A percentile compares a stretch with the other conserved stretches of the same genome.
Evolutionary conservation across 1,140 invertebrate genomes (phyloP).

Genomic region (Heliconius himera): DNA sequence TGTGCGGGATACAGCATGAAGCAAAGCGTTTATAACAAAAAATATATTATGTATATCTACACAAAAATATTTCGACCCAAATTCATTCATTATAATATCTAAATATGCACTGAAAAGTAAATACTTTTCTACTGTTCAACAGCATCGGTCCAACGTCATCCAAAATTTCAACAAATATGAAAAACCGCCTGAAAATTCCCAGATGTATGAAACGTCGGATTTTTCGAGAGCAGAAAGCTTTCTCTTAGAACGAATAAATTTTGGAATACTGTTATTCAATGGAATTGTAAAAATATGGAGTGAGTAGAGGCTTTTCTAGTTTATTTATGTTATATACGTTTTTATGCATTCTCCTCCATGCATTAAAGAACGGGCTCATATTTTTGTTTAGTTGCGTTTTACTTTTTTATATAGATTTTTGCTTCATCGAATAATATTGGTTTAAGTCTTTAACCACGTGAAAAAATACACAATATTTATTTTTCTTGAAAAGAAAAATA

Average conservation of each 20-base stretch:
- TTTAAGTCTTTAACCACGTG: too few species aligned
- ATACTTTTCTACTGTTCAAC: not conserved
- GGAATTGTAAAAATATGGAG: slow-evolving; percentile 9
- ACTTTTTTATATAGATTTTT: not conserved
- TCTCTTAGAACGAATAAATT: slow-evolving; percentile 15
- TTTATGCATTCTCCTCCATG: not conserved
- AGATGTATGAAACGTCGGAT: slow-evolving; percentile 14
- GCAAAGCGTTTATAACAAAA: too few species aligned
- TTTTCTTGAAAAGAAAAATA: too few species aligned
- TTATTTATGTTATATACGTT: slow-evolving; percentile 1
- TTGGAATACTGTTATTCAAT: slow-evolving; percentile 9
- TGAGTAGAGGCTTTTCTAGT: not conserved
- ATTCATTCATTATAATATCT: not conserved
- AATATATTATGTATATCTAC: not conserved
- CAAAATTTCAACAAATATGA: slow-evolving; percentile 12
- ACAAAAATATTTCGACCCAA: not conserved
- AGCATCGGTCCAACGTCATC: slow-evolving; percentile 1
- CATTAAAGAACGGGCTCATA: not conserved
- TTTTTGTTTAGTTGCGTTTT: not conserved
- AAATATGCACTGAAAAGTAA: not conserved
- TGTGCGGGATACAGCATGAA: too few species aligned
- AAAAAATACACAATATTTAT: too few species aligned
- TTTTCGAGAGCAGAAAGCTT: slow-evolving; percentile 15
- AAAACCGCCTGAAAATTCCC: slow-evolving; percentile 12
- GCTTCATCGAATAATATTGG: too few species aligned